phyloP scores from a whole-genome alignment of 1,140 invertebrate genomes.

The Penaeus vannamei region DNA sequence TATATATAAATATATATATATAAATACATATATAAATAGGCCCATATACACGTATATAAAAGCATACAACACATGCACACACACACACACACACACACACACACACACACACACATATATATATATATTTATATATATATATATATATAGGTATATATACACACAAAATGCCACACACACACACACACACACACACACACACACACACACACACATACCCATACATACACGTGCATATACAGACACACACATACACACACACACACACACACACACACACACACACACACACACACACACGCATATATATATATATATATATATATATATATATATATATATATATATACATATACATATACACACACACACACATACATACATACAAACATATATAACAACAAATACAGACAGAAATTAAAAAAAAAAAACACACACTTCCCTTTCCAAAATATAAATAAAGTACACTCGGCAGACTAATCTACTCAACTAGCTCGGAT shows the following conservation, averaged over 20 bases:
- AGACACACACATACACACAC: background rate
- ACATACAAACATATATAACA: background rate
- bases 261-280: background rate
- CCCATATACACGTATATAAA: too few species aligned
- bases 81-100: too few species aligned
- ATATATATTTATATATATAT: slow-evolving; percentile 10
- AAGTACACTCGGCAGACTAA: background rate
- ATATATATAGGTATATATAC: too few species aligned
- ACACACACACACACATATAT: slow-evolving; percentile 16
- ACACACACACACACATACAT: background rate
- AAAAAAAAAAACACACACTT: background rate
- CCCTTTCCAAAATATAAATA: background rate
- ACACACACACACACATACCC: too few species aligned
- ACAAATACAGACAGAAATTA: background rate
- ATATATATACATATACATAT: background rate
- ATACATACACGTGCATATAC: too few species aligned
- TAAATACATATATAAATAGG: too few species aligned
- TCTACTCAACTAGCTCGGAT: too few species aligned
- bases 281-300: background rate
- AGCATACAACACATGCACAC: too few species aligned
- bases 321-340: background rate
- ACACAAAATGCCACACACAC: too few species aligned
- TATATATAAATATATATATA: too few species aligned
- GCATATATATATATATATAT: background rate
- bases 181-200: too few species aligned